These are phyloP conservation scores for Zapus hudsonius DNA, from an alignment of 2,113 vertebrate species.

Conservation along the genomic window DNA sequence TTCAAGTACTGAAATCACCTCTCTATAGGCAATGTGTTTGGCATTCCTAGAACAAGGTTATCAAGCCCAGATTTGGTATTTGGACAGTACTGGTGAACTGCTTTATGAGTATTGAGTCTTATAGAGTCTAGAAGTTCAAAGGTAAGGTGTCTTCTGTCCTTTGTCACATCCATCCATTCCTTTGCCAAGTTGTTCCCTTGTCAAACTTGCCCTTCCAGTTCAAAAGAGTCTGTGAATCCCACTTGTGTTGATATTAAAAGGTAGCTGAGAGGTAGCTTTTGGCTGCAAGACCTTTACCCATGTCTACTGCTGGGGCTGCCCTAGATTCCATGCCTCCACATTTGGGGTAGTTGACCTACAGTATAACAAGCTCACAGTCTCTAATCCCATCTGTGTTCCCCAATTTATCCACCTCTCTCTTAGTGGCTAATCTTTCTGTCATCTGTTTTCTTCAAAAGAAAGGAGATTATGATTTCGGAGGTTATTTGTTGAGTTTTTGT, in stretches of 20 bases:
- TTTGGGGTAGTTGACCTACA: not conserved
- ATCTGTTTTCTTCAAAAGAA: conserved; percentile 15
- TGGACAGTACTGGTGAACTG: conserved; percentile 29
- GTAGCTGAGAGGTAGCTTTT: conserved; percentile 39
- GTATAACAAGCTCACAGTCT: not conserved
- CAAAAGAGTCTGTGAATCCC: conserved; percentile 32
- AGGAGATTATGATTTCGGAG: conserved; percentile 28
- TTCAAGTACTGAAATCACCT: not conserved
- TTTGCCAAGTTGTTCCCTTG: conserved; percentile 42
- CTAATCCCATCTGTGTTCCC: conserved; percentile 32
- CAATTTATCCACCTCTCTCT: not conserved
- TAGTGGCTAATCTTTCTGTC: not conserved
- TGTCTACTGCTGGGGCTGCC: conserved; percentile 41
- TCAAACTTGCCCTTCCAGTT: conserved; percentile 1
- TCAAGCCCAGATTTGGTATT: not conserved
- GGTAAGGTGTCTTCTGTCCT: not conserved
- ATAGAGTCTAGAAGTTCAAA: conserved; percentile 45
- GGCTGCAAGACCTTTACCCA: not conserved
- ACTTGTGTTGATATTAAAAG: not conserved
- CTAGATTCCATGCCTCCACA: not conserved
- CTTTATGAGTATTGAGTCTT: not conserved
- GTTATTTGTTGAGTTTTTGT: not conserved
- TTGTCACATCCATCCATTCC: not conserved
- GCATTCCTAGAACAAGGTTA: conserved; percentile 31
- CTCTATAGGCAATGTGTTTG: not conserved